These are phyloP conservation scores for Mirounga angustirostris DNA, from an alignment of 2,113 vertebrate species.

Conservation along the genomic window DNA sequence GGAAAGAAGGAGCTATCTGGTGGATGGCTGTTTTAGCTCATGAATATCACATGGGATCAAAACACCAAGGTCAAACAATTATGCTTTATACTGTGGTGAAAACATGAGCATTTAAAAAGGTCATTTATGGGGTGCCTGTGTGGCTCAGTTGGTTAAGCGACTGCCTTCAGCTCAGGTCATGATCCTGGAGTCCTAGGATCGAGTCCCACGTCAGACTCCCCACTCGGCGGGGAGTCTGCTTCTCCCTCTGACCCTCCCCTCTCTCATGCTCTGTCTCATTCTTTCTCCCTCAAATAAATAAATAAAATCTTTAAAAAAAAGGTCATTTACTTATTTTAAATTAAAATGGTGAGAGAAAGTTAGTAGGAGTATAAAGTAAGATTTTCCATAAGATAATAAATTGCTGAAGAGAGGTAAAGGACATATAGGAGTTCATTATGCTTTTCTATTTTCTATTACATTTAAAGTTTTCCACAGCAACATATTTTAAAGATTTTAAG, in stretches of 20 bases:
- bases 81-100: neutral
- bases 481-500: neutral
- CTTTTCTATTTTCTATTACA: neutral
- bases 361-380: neutral
- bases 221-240: too few species aligned
- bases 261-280: too few species aligned
- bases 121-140: neutral
- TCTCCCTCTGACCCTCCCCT: too few species aligned
- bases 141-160: too few species aligned
- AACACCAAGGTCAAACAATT: neutral
- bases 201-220: too few species aligned
- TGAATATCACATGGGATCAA: neutral
- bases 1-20: neutral
- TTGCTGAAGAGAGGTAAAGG: neutral
- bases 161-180: too few species aligned
- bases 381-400: neutral
- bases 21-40: neutral
- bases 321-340: neutral
- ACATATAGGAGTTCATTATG: neutral
- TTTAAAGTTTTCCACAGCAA: neutral
- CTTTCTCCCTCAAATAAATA: too few species aligned
- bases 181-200: too few species aligned
- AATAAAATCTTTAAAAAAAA: neutral
- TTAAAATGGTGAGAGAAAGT: neutral
- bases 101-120: neutral